Conservation (phyloP, 2,113 vertebrate genomes). For the Indri indri region DNA sequence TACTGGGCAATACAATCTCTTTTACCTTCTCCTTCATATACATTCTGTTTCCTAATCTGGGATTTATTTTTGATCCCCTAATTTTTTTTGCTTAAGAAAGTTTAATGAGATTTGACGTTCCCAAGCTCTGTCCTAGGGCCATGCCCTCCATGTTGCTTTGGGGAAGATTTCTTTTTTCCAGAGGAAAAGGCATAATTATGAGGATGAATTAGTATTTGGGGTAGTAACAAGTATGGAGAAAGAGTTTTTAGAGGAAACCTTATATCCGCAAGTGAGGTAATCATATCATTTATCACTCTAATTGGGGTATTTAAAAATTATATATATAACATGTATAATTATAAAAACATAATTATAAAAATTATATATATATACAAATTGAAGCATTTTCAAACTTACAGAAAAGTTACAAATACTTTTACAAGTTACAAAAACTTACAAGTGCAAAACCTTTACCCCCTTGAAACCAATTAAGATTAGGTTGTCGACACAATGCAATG, state of each 20-base stretch:
- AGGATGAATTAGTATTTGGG: background rate
- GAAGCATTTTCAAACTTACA: background rate
- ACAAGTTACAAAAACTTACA: background rate
- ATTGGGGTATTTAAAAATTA: background rate
- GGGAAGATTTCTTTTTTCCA: background rate
- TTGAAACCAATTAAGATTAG: background rate
- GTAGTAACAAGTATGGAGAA: background rate
- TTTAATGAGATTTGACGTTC: background rate
- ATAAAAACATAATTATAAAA: background rate
- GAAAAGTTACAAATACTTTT: background rate
- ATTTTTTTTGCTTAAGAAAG: background rate
- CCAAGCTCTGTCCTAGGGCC: background rate
- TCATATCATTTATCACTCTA: background rate
- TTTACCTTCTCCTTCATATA: background rate
- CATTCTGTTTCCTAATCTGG: background rate
- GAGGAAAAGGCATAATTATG: background rate
- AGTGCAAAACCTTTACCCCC: background rate
- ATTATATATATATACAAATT: background rate
- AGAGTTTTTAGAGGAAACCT: background rate
- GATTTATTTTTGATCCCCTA: background rate
- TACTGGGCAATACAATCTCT: background rate
- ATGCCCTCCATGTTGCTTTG: background rate
- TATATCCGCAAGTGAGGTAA: background rate
- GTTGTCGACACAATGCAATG: background rate
- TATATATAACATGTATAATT: background rate